Conservation (phyloP, 35 echinoderm and acorn worm genomes). For the Holothuria glaberrima region DNA sequence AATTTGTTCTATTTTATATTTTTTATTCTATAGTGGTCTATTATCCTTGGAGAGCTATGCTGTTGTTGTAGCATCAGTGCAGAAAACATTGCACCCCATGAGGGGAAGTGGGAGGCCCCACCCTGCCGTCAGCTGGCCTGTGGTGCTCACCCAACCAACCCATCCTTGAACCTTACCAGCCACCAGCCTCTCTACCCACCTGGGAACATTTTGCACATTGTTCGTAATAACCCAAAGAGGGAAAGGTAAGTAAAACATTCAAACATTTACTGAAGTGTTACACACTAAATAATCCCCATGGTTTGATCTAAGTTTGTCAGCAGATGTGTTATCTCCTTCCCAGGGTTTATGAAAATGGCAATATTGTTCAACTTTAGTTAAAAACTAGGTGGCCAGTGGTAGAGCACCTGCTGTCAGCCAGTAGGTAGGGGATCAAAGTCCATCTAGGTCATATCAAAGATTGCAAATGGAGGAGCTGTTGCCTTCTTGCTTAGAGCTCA, state of each 20-base stretch:
- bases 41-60: constrained; percentile 81
- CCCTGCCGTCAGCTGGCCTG: constrained; percentile 38
- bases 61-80: constrained; percentile 83
- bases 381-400: too few species aligned
- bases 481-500: too few species aligned
- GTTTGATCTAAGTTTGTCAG: too few species aligned
- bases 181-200: constrained; percentile 87
- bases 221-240: constrained; percentile 91
- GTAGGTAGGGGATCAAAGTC: too few species aligned
- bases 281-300: too few species aligned
- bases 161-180: constrained; percentile 63
- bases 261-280: too few species aligned
- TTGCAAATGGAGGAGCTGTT: too few species aligned
- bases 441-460: too few species aligned
- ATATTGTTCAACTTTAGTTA: too few species aligned
- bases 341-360: too few species aligned
- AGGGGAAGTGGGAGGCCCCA: constrained; percentile 31
- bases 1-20: not conserved
- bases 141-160: constrained; percentile 76
- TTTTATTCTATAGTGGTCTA: constrained; percentile 73
- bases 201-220: constrained; percentile 89
- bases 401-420: too few species aligned
- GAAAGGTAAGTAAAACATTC: constrained; percentile 64
- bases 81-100: constrained; percentile 72
- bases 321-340: too few species aligned